Evolutionary conservation across 2,797 vertebrate genomes (phyloP).

Genomic region (Dromococcyx pavoninus): DNA sequence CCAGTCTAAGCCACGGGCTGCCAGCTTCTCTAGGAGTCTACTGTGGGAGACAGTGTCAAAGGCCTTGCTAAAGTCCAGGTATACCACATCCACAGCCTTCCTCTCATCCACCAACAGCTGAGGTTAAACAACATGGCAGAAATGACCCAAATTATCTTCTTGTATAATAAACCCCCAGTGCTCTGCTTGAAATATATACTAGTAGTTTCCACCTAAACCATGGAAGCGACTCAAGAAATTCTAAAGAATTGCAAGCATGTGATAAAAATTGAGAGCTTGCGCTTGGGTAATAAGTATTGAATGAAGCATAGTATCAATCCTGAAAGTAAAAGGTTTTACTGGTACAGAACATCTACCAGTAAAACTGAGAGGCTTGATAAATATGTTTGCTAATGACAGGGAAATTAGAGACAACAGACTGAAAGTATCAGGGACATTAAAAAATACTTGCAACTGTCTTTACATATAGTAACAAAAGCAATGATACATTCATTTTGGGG

Average conservation of each 20-base stretch:
- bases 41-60: too few species aligned
- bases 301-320: neutral
- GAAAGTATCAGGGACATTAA: constrained; percentile 13
- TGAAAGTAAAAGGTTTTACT: constrained; percentile 15
- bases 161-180: neutral
- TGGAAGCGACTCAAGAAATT: neutral
- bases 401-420: constrained; percentile 32
- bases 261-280: constrained; percentile 4
- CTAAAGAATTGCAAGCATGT: neutral
- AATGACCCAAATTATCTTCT: neutral
- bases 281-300: neutral
- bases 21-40: too few species aligned
- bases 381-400: constrained; percentile 3
- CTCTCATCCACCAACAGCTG: neutral
- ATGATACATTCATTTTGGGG: neutral
- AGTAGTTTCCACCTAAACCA: neutral
- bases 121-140: neutral
- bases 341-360: neutral
- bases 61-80: too few species aligned
- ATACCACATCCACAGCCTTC: too few species aligned
- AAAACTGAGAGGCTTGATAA: constrained; percentile 6
- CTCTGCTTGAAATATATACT: neutral
- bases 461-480: constrained; percentile 15
- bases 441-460: constrained; percentile 47
- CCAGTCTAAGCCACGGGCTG: too few species aligned